Evolutionary conservation across 2,888 invertebrate genomes (phyloP).

Genomic region (Ellobium chinense): DNA sequence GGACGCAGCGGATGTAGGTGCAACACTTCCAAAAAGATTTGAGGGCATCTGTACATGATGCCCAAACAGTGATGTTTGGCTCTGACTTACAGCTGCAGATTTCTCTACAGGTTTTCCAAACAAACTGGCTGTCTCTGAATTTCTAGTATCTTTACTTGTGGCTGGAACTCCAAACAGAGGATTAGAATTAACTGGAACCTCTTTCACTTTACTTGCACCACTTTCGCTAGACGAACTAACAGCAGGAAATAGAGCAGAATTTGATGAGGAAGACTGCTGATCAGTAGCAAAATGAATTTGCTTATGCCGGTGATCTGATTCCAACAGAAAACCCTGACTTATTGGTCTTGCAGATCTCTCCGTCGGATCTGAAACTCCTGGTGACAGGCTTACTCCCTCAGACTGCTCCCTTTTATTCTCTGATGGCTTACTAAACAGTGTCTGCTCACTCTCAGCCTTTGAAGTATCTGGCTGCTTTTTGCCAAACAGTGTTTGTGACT

Average conservation of each 20-base stretch:
- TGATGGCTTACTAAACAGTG: neutral
- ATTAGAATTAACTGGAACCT: neutral
- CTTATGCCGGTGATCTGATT: neutral
- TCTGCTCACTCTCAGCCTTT: neutral
- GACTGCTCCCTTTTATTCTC: too few relatives aligned
- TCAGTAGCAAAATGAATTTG: neutral
- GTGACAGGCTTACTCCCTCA: too few relatives aligned
- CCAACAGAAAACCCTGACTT: neutral
- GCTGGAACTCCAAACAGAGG: neutral
- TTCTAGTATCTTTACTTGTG: neutral
- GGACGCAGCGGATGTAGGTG: neutral
- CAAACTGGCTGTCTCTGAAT: neutral
- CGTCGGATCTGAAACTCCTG: too few relatives aligned
- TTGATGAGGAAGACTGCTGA: neutral
- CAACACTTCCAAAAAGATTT: conserved; percentile 6
- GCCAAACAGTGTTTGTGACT: neutral
- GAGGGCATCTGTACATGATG: neutral
- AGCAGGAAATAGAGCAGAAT: neutral
- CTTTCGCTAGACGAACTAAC: neutral
- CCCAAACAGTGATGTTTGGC: neutral
- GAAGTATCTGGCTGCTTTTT: conserved; percentile 4
- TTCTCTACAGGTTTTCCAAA: neutral
- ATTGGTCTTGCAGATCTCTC: neutral
- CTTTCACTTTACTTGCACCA: neutral
- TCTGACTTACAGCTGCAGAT: neutral